These are phyloP conservation scores for Malacoraja senta DNA, from an alignment of 2,797 vertebrate species.

Conservation along the genomic window DNA sequence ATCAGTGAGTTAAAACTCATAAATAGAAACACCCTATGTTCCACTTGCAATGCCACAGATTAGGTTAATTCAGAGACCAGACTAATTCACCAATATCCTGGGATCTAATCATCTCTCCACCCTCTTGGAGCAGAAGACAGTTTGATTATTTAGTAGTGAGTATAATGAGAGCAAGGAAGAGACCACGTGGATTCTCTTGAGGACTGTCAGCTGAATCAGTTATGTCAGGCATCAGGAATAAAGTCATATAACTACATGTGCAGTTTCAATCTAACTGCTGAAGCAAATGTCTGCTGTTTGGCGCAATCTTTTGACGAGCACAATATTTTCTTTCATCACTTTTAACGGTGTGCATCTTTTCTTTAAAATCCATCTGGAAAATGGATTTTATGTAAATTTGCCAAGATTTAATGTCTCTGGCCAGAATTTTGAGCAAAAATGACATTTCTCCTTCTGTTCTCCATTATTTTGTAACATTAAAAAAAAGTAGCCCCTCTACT, in stretches of 20 bases:
- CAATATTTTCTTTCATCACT: neutral
- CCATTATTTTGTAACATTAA: neutral
- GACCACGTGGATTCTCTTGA: slow-evolving; percentile 1
- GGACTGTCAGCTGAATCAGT: neutral
- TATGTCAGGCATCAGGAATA: neutral
- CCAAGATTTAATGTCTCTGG: slow-evolving; percentile 9
- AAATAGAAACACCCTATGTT: neutral
- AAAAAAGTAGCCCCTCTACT: neutral
- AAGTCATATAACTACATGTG: neutral
- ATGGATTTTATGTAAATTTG: slow-evolving; percentile 8
- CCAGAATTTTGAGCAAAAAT: neutral
- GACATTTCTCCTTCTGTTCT: neutral
- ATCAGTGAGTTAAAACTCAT: neutral
- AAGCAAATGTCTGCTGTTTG: slow-evolving; percentile 27
- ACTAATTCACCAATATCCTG: neutral
- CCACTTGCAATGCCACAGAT: neutral
- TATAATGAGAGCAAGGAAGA: slow-evolving; percentile 24
- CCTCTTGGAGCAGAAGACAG: neutral
- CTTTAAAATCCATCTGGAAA: slow-evolving; percentile 23
- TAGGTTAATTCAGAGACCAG: neutral
- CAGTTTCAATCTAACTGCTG: slow-evolving; percentile 21
- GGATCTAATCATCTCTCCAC: neutral
- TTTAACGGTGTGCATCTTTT: neutral
- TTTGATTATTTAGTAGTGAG: neutral
- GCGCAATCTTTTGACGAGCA: neutral